Evolutionary conservation across 2,797 vertebrate genomes (phyloP).

Genomic region (Sebastes umbrosus): DNA sequence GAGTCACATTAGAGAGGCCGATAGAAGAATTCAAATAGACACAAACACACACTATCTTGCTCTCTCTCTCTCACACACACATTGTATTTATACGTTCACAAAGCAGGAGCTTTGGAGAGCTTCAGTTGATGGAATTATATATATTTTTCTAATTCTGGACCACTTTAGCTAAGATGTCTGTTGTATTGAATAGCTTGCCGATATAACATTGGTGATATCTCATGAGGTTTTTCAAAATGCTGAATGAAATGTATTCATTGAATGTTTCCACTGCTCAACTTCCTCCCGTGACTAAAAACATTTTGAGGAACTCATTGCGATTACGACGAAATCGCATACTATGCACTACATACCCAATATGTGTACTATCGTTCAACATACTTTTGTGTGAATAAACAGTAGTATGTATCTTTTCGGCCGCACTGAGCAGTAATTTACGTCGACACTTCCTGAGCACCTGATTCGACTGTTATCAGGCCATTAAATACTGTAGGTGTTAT

Average conservation of each 20-base stretch:
- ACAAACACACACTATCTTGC: constrained; percentile 2
- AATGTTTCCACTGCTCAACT: no score
- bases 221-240: background rate
- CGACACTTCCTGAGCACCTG: no score
- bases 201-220: background rate
- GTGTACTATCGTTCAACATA: no score
- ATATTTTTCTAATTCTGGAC: background rate
- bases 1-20: constrained; percentile 45
- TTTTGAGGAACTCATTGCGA: no score
- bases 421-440: no score
- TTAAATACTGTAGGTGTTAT: no score
- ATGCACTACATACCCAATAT: no score
- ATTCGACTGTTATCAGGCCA: no score
- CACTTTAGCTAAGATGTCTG: background rate
- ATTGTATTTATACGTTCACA: constrained; percentile 38
- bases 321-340: no score
- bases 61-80: constrained; percentile 3
- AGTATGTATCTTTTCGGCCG: no score
- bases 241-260: constrained; percentile 8
- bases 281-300: no score
- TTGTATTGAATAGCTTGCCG: background rate
- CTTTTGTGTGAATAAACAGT: no score
- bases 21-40: constrained; percentile 45
- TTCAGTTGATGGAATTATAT: constrained; percentile 9
- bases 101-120: constrained; percentile 11